Evolutionary conservation across 1,140 invertebrate species (phyloP), one percentile per base, ranked within the genome.

Genomic region (Radopholus similis): DNA sequence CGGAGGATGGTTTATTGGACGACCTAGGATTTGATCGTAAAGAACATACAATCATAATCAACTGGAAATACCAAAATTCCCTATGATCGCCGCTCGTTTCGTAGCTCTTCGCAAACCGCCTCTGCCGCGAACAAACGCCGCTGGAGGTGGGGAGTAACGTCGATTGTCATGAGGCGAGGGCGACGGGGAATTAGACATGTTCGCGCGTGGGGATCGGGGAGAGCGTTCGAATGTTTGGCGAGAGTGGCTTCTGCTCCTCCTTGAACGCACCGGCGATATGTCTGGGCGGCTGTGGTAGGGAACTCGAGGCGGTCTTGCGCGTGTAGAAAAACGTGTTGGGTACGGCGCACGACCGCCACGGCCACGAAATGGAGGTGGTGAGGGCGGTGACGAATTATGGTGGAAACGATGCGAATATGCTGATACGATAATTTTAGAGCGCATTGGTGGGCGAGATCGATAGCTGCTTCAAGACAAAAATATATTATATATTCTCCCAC

Each of bases 1-100:
- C 18, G 59, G 59, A 9, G 42, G 59, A 62, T 62, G 49, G 21
- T 62, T 47, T 21, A 62, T 49, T 3, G 59, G 59, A 28, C 59
- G 59, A 15, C 59, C 59, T 62, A 9, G 40, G 26, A 44, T 21
- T 9, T n/a, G n/a, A n/a, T n/a, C n/a, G 32, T 1, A 4, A 47
- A 3, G n/a, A 62, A 28, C 1, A 13, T 47, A 30, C 23, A 18
- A 21, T 15, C 11, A 47, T 9, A 47, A 9, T 47, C 44, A 4
- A 47, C 18, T 4, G 4, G 4, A 47, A 47, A 2, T 5, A 62
- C 59, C 59, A 49, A 51, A 62, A 62, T 49, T 62, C 32, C 59
- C 59, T 11, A 62, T 62, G 49, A 62, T 42, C 35, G 40, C 40
- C 11, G 59, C 35, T 2, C 59, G 35, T 4, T 32, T 23, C 1